Evolutionary conservation across 1,140 invertebrate species (phyloP).

Genomic region (Lepeophtheirus salmonis): DNA sequence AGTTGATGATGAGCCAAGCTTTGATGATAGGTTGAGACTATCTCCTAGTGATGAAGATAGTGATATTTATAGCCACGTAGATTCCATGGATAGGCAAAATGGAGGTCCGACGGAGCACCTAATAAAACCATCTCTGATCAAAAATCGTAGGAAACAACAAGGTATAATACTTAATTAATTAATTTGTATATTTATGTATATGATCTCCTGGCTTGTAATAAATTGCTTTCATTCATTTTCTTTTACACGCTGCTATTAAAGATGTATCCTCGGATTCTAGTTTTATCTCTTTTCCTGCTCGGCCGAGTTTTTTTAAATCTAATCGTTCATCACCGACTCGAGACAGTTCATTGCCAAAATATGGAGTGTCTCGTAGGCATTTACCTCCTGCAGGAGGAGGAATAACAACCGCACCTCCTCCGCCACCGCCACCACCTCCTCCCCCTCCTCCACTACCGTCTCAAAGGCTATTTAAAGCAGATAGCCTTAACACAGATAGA

Average conservation of each 20-base stretch:
- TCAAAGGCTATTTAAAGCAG: slow-evolving; percentile 23
- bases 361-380: not conserved
- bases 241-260: not conserved
- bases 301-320: slow-evolving; percentile 20
- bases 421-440: slow-evolving; percentile 19
- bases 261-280: not conserved
- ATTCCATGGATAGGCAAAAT: slow-evolving; percentile 15
- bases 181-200: slow-evolving; percentile 6
- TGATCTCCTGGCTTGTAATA: slow-evolving; percentile 2
- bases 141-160: slow-evolving; percentile 27
- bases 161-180: too few relatives aligned
- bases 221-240: not conserved
- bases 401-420: slow-evolving; percentile 3
- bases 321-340: slow-evolving; percentile 23
- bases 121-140: slow-evolving; percentile 35
- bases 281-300: slow-evolving; percentile 12
- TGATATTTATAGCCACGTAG: slow-evolving; percentile 24
- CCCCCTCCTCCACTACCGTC: slow-evolving; percentile 18
- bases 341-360: slow-evolving; percentile 20
- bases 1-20: slow-evolving; percentile 25
- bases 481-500: slow-evolving; percentile 23
- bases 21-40: slow-evolving; percentile 30
- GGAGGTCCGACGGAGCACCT: slow-evolving; percentile 27
- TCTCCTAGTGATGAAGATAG: slow-evolving; percentile 23
- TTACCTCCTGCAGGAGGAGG: not conserved